These are phyloP conservation scores for Ailuropoda melanoleuca DNA, from an alignment of 2,113 vertebrate genomes.

Conservation along the genomic window DNA sequence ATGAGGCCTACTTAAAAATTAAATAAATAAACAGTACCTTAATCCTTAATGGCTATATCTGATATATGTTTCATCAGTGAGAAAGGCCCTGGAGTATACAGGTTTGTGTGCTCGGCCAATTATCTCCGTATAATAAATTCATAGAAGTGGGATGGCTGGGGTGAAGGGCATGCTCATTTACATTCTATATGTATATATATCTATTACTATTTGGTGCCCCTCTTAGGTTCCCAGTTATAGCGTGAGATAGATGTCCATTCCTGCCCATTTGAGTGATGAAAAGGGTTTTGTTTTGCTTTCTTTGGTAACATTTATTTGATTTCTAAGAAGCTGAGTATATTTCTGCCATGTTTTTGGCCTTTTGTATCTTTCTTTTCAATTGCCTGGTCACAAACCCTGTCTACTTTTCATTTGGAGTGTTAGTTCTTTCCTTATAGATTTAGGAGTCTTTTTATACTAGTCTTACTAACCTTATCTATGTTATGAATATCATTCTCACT, in stretches of 20 bases:
- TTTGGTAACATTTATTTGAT: background rate
- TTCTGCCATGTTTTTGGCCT: background rate
- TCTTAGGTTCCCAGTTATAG: background rate
- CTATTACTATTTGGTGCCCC: background rate
- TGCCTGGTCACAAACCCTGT: background rate
- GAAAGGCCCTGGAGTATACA: background rate
- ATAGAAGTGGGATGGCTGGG: background rate
- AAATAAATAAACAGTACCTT: too few species aligned
- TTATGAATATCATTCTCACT: background rate
- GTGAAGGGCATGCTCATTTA: constrained; percentile 4
- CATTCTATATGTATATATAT: background rate
- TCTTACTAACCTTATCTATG: background rate
- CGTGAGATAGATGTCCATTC: background rate
- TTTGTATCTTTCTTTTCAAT: background rate
- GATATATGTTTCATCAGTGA: background rate
- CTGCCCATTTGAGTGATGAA: background rate
- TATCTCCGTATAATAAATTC: background rate
- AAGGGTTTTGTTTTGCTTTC: background rate
- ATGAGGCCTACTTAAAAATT: too few species aligned
- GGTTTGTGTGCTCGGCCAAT: background rate
- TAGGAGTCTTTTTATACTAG: background rate
- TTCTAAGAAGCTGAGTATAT: background rate
- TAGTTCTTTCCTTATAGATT: background rate
- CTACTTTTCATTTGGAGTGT: background rate
- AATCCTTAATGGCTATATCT: background rate